Percentiles rank a stretch among this genome's conserved stretches.
phyloP scores from a whole-genome alignment of 2,797 vertebrate species.

The Cephalopachus bancanus region DNA sequence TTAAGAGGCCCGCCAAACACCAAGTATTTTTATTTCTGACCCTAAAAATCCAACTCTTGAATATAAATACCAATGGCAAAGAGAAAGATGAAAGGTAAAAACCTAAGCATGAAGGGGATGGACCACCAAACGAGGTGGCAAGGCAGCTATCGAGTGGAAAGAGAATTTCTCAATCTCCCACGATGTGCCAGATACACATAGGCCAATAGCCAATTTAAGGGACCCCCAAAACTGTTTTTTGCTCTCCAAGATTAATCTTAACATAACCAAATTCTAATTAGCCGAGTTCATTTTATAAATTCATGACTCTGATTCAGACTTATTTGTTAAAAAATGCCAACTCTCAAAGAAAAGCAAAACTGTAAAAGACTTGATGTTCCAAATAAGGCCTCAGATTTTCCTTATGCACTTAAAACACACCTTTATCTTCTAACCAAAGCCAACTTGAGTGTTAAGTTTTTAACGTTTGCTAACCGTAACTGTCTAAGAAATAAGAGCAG shows the following conservation, averaged over 20 bases:
- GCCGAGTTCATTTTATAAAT: constrained; percentile 34
- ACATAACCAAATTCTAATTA: constrained; percentile 60
- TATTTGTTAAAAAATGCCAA: constrained; percentile 65
- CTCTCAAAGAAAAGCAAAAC: constrained; percentile 73
- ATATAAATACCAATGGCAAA: constrained; percentile 77
- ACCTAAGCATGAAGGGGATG: constrained; percentile 67
- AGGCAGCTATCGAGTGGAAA: constrained; percentile 77
- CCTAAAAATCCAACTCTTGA: constrained; percentile 74
- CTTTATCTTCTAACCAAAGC: constrained; percentile 75
- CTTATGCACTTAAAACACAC: constrained; percentile 73
- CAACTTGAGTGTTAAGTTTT: constrained; percentile 70
- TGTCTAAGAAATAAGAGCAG: constrained; percentile 66
- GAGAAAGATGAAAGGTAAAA: constrained; percentile 78
- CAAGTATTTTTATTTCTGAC: constrained; percentile 74
- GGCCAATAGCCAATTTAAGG: constrained; percentile 64
- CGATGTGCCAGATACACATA: constrained; percentile 56
- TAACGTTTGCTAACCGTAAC: constrained; percentile 62
- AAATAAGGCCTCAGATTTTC: constrained; percentile 79
- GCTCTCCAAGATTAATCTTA: constrained; percentile 65
- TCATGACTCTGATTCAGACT: constrained; percentile 53
- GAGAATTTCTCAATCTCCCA: constrained; percentile 65
- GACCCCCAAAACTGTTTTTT: constrained; percentile 53
- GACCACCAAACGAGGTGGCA: constrained; percentile 78
- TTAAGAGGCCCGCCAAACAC: constrained; percentile 78
- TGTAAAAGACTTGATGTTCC: constrained; percentile 74